Conservation (phyloP, 2,113 vertebrate genomes). For the Odontesthes bonariensis region DNA sequence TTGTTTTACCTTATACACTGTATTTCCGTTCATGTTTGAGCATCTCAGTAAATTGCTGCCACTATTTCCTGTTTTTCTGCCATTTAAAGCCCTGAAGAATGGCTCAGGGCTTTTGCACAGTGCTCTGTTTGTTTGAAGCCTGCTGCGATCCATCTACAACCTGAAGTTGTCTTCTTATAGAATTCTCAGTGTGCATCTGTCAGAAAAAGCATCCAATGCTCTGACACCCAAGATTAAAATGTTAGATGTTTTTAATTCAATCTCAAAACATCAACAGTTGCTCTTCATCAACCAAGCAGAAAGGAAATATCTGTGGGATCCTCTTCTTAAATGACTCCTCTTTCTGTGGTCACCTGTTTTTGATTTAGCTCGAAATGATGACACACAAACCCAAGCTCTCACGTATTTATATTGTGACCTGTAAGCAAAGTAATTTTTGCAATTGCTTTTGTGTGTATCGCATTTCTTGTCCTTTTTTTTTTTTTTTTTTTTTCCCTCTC, state of each 20-base stretch:
- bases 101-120: too few species aligned
- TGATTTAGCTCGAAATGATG: conserved; percentile 1
- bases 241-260: conserved; percentile 48
- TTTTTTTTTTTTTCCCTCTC: conserved; percentile 24
- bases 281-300: neutral
- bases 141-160: conserved; percentile 34
- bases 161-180: conserved; percentile 24
- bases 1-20: too few species aligned
- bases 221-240: conserved; percentile 22
- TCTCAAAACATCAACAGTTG: conserved; percentile 13
- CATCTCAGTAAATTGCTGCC: too few species aligned
- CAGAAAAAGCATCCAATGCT: conserved; percentile 37
- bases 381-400: conserved; percentile 8
- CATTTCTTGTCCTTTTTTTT: conserved; percentile 13
- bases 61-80: too few species aligned
- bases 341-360: conserved; percentile 27
- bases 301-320: conserved; percentile 10
- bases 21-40: too few species aligned
- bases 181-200: conserved; percentile 21
- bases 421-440: neutral
- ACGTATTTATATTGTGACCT: neutral
- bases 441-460: conserved; percentile 27
- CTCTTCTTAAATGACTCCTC: conserved; percentile 20
- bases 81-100: too few species aligned
- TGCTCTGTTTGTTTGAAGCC: neutral